Conservation (phyloP, 2,888 invertebrate species). For the Nephrotoma flavescens region DNA sequence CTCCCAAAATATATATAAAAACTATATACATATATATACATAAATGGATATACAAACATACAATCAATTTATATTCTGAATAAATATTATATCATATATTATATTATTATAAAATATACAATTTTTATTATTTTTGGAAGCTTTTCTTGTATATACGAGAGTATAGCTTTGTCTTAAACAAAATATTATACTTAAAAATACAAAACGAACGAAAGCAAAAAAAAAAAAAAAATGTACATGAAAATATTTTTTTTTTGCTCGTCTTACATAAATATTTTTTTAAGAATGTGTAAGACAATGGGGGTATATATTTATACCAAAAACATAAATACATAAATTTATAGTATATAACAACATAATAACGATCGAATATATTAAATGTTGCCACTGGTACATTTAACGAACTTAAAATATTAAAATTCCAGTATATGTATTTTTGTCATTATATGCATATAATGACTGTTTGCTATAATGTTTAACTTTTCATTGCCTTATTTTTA, state of each 20-base stretch:
- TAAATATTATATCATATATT: background rate
- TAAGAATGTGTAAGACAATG: background rate
- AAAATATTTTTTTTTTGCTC: background rate
- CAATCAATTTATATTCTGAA: background rate
- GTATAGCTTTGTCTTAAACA: background rate
- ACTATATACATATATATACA: background rate
- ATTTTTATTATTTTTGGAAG: background rate
- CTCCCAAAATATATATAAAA: background rate
- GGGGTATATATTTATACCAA: background rate
- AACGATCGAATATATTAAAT: background rate
- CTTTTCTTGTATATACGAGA: background rate
- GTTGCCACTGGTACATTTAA: background rate
- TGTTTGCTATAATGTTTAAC: background rate
- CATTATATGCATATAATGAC: background rate
- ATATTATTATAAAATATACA: background rate
- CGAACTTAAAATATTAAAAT: background rate
- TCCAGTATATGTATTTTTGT: background rate
- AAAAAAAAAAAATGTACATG: background rate
- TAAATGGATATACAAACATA: background rate
- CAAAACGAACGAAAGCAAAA: background rate
- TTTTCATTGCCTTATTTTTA: background rate
- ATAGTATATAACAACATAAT: background rate
- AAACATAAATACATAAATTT: background rate
- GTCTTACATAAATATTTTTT: background rate
- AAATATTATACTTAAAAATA: background rate